Evolutionary conservation across 2,797 vertebrate genomes (phyloP), one percentile per base, ranked within the genome.

Genomic region (Pagetopsis macropterus): DNA sequence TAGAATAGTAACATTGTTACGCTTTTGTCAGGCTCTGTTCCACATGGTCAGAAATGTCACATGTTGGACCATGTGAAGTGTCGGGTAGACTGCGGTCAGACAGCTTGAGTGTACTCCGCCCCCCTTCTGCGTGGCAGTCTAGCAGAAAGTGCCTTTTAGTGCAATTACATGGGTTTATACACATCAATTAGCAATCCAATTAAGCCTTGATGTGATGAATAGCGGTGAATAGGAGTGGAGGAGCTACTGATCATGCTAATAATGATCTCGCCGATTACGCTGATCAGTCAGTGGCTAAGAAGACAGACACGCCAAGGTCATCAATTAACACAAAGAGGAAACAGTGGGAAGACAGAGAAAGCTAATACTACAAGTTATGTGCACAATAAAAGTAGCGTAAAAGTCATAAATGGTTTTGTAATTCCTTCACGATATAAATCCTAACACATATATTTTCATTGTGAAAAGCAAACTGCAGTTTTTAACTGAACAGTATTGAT

Each of bases 151-250:
- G 87, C 88, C 87, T 93, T 92, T 92, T 92, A 93, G 92, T 90
- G 91, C 92, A 94, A 93, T 94, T 93, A 92, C 92, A 93, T 91
- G 88, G 88, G 87, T 92, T 94, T 93, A 93, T 92, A 92, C 91
- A 94, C 94, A 94, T 94, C 92, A 94, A 94, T 94, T 95, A 94
- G 89, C 91, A 91, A 91, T 92, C 88, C 91, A 93, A 94, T 94
- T 94, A 94, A 88, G 91, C 83, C 88, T 70, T 84, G 91, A 92
- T 92, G 89, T 94, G 92, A 95, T 94, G 92, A 94, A 95, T 94
- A 86, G 92, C 72, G 17, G 77, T 73, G 91, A 87, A 89, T 83
- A 71, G 84, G 72, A 88, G 89, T 78, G 79, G 84, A 87, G 76
- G 89, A 91, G 87, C 84, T 84, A 84, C 86, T 91, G 92, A 92